A percentile compares a stretch with the other conserved stretches of the same genome.
phyloP scores from a whole-genome alignment of 2,888 invertebrate genomes.

The Prosopocoilus inquinatus region DNA sequence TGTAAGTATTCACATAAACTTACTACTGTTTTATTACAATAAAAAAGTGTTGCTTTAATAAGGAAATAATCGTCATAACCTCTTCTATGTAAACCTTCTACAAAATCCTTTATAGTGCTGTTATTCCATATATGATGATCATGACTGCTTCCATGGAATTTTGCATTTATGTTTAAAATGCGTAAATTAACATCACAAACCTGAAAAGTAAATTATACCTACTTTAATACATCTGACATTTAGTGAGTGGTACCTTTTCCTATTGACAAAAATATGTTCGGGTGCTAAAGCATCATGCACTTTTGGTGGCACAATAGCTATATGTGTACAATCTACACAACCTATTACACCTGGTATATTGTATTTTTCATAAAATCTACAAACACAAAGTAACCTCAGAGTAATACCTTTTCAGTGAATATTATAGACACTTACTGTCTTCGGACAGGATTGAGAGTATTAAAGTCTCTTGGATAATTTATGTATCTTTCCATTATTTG shows the following conservation, averaged over 20 bases:
- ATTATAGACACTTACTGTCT: background rate
- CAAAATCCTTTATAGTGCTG: slow-evolving; percentile 6
- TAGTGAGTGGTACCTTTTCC: slow-evolving; percentile 28
- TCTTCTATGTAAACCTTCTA: background rate
- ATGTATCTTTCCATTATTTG: slow-evolving; percentile 14
- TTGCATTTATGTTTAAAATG: slow-evolving; percentile 16
- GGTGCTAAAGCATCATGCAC: slow-evolving; percentile 22
- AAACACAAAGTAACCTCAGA: slow-evolving; percentile 1
- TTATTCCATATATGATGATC: slow-evolving; percentile 15
- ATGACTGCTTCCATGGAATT: slow-evolving; percentile 16
- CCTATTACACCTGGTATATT: slow-evolving; percentile 27
- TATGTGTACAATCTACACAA: slow-evolving; percentile 34
- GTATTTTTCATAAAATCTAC: slow-evolving; percentile 17
- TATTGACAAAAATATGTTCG: slow-evolving; percentile 32
- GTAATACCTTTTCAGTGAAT: background rate
- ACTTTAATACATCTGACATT: background rate
- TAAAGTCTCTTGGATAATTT: slow-evolving; percentile 18
- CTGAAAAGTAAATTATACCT: background rate
- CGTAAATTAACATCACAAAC: slow-evolving; percentile 12
- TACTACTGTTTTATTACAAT: no score
- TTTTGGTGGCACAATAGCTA: slow-evolving; percentile 31
- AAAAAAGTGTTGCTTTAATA: no score
- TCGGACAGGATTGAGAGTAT: slow-evolving; percentile 16
- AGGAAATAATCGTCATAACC: no score
- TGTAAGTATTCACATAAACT: no score